A percentile compares a stretch with the other conserved stretches of the same genome.
Evolutionary conservation across 2,888 invertebrate genomes (phyloP).

Genomic region (Cristatella mucedo): DNA sequence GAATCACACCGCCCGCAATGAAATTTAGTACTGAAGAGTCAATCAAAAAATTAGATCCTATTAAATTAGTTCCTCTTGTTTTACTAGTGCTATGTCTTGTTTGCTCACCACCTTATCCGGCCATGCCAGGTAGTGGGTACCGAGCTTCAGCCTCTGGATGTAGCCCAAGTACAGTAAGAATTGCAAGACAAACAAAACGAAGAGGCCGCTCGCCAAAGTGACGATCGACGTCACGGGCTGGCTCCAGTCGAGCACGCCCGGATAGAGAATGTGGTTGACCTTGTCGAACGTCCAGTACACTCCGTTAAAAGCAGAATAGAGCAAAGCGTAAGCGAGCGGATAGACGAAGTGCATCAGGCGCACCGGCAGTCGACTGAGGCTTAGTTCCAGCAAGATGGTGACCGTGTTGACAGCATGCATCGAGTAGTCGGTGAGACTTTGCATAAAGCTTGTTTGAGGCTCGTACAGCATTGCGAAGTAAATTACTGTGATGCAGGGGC

Average conservation of each 20-base stretch:
- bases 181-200: too few relatives aligned
- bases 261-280: constrained; percentile 23
- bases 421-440: constrained; percentile 19
- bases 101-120: too few relatives aligned
- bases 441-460: too few relatives aligned
- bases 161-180: too few relatives aligned
- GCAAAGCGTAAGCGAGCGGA: constrained; percentile 18
- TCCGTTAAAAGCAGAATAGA: constrained; percentile 23
- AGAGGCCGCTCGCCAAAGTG: too few relatives aligned
- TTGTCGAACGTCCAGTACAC: constrained; percentile 25
- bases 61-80: too few relatives aligned
- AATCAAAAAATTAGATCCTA: too few relatives aligned
- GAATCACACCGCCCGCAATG: too few relatives aligned
- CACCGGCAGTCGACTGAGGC: constrained; percentile 20
- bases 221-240: constrained; percentile 18
- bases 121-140: too few relatives aligned
- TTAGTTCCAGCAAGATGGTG: constrained; percentile 21
- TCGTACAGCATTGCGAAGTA: constrained; percentile 23
- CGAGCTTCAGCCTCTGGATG: too few relatives aligned
- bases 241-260: constrained; percentile 26
- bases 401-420: constrained; percentile 26
- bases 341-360: constrained; percentile 23
- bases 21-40: too few relatives aligned
- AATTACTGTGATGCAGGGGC: constrained; percentile 22
- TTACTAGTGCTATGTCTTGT: too few relatives aligned